These are phyloP conservation scores for Puntigrus tetrazona DNA, from an alignment of 2,113 vertebrate genomes.

Conservation along the genomic window DNA sequence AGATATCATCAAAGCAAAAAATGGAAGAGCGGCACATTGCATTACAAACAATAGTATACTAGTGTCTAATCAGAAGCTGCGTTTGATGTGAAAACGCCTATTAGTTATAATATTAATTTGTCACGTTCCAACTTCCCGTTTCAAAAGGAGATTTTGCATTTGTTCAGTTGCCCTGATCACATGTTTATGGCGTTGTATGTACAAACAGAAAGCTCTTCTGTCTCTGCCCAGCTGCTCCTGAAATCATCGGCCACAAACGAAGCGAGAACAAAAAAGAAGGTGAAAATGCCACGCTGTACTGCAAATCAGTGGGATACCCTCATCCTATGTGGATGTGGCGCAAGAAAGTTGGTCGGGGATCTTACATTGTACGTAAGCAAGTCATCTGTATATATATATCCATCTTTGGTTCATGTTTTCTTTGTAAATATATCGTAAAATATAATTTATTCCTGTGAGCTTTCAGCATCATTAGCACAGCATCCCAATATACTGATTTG, in stretches of 20 bases:
- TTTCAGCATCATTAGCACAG: too few species aligned
- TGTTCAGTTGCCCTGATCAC: background rate
- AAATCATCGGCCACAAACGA: slow-evolving; percentile 90
- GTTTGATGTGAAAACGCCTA: too few species aligned
- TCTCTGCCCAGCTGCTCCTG: slow-evolving; percentile 80
- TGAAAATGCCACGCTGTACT: slow-evolving; percentile 89
- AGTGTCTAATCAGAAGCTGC: too few species aligned
- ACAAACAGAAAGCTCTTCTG: too few species aligned
- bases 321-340: slow-evolving; percentile 91
- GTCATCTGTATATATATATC: background rate
- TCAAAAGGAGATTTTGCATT: background rate
- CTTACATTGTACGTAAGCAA: slow-evolving; percentile 72
- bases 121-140: background rate
- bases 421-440: background rate
- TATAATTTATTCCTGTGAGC: background rate
- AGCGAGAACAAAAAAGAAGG: slow-evolving; percentile 98
- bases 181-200: background rate
- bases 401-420: too few species aligned
- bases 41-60: too few species aligned
- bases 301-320: slow-evolving; percentile 95
- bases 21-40: too few species aligned
- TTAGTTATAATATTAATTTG: too few species aligned
- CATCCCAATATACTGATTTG: background rate
- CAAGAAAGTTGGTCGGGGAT: slow-evolving; percentile 78
- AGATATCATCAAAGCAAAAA: too few species aligned